Percentiles rank a stretch among this genome's conserved stretches.
Evolutionary conservation across 1,140 invertebrate species (phyloP).

Genomic region (Vollenhovia emeryi): DNA sequence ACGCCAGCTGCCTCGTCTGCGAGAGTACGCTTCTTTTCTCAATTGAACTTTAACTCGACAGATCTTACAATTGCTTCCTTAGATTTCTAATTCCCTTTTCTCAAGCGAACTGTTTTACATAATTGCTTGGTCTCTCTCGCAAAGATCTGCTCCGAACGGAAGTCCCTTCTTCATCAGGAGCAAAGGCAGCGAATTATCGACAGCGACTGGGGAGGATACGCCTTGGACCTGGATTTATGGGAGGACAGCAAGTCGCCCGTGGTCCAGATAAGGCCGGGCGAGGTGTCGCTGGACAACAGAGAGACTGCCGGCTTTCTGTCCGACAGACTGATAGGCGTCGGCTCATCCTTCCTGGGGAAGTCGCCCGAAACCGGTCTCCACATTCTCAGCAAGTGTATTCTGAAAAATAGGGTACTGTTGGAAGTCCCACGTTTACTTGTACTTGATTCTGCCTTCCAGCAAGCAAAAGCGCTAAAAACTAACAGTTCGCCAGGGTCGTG

Average conservation of each 20-base stretch:
- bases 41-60: not conserved
- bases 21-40: conserved; percentile 9
- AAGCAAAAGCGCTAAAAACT: not conserved
- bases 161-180: not conserved
- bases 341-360: conserved; percentile 68
- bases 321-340: conserved; percentile 70
- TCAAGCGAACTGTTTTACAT: not conserved
- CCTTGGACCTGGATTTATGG: conserved; percentile 70
- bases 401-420: conserved; percentile 72
- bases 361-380: conserved; percentile 70
- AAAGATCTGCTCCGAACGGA: not conserved
- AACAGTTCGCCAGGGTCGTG: too few relatives aligned
- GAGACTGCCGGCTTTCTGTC: conserved; percentile 71
- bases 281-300: conserved; percentile 41
- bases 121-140: not conserved
- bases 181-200: conserved; percentile 47
- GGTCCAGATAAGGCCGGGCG: conserved; percentile 54
- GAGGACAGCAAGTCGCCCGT: conserved; percentile 67
- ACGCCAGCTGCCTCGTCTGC: not conserved
- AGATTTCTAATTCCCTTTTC: not conserved
- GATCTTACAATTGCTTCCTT: not conserved
- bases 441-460: too few relatives aligned
- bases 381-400: conserved; percentile 73
- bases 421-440: not conserved
- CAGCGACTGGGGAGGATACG: conserved; percentile 70